Conservation (phyloP, 1,140 invertebrate genomes). For the Drosophila melanica region DNA sequence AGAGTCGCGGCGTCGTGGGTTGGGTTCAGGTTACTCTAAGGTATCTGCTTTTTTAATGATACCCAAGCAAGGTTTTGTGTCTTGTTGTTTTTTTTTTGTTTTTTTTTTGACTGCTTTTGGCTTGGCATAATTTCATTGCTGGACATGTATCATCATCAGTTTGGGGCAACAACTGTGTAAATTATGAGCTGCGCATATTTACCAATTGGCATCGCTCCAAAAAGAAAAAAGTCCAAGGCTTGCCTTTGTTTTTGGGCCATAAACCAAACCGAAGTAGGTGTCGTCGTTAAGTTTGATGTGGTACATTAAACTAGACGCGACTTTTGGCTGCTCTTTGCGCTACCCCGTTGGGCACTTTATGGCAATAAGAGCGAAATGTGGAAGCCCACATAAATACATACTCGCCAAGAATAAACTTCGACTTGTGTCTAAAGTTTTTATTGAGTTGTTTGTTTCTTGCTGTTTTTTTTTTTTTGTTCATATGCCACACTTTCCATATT, state of each 20-base stretch:
- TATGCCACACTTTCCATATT: conserved; percentile 16
- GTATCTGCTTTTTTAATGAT: conserved; percentile 66
- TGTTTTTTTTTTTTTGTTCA: conserved; percentile 31
- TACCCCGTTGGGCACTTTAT: conserved; percentile 70
- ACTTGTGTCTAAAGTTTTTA: conserved; percentile 33
- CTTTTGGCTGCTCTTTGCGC: conserved; percentile 15
- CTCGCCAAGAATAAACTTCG: conserved; percentile 10
- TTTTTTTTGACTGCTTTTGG: conserved; percentile 42
- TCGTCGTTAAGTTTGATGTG: conserved; percentile 80
- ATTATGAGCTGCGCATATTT: conserved; percentile 75
- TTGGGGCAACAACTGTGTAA: conserved; percentile 67
- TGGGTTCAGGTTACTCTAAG: conserved; percentile 47
- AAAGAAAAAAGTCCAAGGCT: conserved; percentile 18
- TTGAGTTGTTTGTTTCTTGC: conserved; percentile 38
- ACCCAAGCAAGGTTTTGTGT: conserved; percentile 36
- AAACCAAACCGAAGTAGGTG: conserved; percentile 77
- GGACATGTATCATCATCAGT: conserved; percentile 64
- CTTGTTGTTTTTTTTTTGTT: conserved; percentile 13
- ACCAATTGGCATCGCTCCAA: conserved; percentile 73
- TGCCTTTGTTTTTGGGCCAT: conserved; percentile 51
- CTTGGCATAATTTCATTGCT: conserved; percentile 66
- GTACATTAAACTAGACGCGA: conserved; percentile 66
- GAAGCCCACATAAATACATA: conserved; percentile 47
- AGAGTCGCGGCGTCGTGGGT: conserved; percentile 31
- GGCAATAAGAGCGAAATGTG: conserved; percentile 45